A percentile compares a stretch with the other conserved stretches of the same genome.
Evolutionary conservation across 2,797 vertebrate species (phyloP).

Genomic region (Myiothlypis chrysogaster): DNA sequence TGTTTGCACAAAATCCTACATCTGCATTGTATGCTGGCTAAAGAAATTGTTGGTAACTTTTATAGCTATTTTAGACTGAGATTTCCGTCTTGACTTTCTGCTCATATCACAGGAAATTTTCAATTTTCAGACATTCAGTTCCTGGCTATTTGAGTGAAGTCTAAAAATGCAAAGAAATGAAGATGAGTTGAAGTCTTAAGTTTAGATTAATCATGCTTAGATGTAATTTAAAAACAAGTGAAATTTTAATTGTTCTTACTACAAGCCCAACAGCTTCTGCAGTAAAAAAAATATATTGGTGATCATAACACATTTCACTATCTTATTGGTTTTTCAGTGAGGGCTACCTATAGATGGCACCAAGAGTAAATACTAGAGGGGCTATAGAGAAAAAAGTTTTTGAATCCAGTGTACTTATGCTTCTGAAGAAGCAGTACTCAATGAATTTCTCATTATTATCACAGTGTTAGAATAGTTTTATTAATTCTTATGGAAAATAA

Average conservation of each 20-base stretch:
- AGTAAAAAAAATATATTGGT: background rate
- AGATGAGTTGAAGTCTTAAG: background rate
- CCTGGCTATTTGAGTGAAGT: background rate
- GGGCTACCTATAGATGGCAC: constrained; percentile 33
- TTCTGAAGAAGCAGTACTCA: background rate
- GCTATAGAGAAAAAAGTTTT: background rate
- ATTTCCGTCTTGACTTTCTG: background rate
- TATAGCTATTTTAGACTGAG: background rate
- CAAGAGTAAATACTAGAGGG: background rate
- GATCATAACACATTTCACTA: background rate
- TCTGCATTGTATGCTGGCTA: background rate
- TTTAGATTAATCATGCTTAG: background rate
- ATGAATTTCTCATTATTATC: background rate
- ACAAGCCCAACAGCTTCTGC: background rate
- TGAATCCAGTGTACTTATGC: background rate
- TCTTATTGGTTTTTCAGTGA: background rate
- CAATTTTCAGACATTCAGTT: background rate
- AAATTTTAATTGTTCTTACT: background rate
- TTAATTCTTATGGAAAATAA: background rate
- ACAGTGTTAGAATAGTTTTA: background rate
- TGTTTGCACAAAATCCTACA: background rate
- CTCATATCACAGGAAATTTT: background rate
- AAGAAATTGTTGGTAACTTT: background rate
- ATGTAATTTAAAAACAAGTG: background rate
- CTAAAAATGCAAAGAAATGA: background rate